These are phyloP conservation scores for Sterna hirundo DNA, from an alignment of 2,113 vertebrate genomes.

Conservation along the genomic window DNA sequence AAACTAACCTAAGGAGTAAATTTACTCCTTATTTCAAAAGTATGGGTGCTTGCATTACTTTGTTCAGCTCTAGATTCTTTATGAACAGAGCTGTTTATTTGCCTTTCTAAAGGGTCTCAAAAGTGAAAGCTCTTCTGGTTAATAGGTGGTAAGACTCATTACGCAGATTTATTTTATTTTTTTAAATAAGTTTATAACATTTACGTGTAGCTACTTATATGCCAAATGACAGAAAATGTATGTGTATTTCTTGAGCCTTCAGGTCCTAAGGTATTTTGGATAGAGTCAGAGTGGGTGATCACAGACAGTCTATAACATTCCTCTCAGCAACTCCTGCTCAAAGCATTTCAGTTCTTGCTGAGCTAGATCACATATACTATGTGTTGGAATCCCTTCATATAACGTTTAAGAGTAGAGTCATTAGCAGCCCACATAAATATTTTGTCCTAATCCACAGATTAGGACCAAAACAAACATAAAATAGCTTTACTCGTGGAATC, in stretches of 20 bases:
- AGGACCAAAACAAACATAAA: background rate
- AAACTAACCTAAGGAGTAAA: background rate
- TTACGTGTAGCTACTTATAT: background rate
- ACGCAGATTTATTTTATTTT: background rate
- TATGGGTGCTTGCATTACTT: background rate
- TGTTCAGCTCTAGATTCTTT: background rate
- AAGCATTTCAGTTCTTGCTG: background rate
- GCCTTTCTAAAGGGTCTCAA: background rate
- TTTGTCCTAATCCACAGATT: background rate
- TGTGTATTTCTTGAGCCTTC: background rate
- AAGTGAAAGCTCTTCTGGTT: background rate
- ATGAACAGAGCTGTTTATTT: background rate
- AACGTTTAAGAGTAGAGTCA: background rate
- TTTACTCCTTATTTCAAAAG: background rate
- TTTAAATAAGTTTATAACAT: background rate
- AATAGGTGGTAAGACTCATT: background rate
- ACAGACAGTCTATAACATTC: background rate
- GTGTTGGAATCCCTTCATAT: background rate
- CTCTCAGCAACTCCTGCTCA: background rate
- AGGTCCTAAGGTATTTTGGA: background rate
- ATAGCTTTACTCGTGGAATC: background rate
- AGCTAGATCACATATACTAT: background rate
- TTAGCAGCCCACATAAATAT: background rate
- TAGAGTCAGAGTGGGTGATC: background rate
- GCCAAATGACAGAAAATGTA: background rate